phyloP scores from a whole-genome alignment of 2,797 vertebrate species.

The Dromococcyx pavoninus region DNA sequence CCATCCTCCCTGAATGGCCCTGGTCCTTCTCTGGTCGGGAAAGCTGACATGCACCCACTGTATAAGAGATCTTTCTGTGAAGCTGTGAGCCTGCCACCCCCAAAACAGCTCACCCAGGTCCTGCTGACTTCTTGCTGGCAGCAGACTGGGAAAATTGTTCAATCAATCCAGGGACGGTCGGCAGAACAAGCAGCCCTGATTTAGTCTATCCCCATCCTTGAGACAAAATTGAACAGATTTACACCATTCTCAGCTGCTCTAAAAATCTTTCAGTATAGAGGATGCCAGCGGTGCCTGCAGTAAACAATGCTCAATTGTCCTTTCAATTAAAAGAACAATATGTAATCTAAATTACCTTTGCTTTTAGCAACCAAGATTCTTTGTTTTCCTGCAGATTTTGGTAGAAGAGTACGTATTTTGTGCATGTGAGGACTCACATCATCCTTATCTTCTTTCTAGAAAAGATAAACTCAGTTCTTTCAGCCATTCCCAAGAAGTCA shows the following conservation, averaged over 20 bases:
- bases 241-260: background rate
- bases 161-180: accelerated
- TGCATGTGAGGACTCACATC: background rate
- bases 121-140: background rate
- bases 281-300: accelerated
- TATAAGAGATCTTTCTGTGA: background rate
- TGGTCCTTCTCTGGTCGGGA: background rate
- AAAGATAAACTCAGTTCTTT: background rate
- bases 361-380: background rate
- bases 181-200: background rate
- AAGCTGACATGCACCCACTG: background rate
- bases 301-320: background rate
- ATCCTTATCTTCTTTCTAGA: background rate
- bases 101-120: background rate
- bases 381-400: background rate
- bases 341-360: background rate
- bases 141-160: background rate
- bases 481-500: background rate
- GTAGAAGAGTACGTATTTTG: background rate
- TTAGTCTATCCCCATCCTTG: background rate
- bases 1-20: background rate
- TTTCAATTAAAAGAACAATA: background rate
- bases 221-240: background rate
- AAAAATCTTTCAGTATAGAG: background rate
- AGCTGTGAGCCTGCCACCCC: background rate